Evolutionary conservation across 1,140 invertebrate species (phyloP).

Genomic region (Cepaea nemoralis): DNA sequence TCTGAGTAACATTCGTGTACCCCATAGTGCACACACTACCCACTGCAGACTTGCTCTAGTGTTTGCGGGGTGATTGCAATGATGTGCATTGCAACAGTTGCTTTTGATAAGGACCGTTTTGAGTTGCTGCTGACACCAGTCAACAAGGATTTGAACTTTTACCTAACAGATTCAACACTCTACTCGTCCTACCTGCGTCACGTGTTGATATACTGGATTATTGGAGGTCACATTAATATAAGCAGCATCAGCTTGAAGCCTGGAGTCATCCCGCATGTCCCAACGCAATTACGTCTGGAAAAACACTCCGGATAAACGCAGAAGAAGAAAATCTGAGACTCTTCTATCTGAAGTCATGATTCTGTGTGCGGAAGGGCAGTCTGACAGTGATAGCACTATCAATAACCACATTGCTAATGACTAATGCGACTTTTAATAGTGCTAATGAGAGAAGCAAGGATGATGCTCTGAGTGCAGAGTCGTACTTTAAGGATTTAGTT

Average conservation of each 20-base stretch:
- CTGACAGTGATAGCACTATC: not conserved
- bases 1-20: conserved; percentile 24
- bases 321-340: not conserved
- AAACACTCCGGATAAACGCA: not conserved
- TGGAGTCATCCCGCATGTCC: not conserved
- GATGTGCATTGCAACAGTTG: conserved; percentile 30
- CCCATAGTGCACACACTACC: conserved; percentile 34
- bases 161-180: conserved; percentile 29
- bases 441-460: conserved; percentile 4
- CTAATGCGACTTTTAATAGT: conserved; percentile 2
- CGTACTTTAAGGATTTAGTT: conserved; percentile 12
- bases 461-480: conserved; percentile 6
- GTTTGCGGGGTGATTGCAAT: conserved; percentile 36
- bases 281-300: not conserved
- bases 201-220: conserved; percentile 32
- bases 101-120: conserved; percentile 32
- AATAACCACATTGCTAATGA: not conserved
- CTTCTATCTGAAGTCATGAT: conserved; percentile 11
- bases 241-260: conserved; percentile 26
- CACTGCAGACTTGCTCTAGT: conserved; percentile 35
- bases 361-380: not conserved
- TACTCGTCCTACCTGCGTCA: conserved; percentile 34
- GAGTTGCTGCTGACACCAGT: conserved; percentile 21
- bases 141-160: conserved; percentile 22
- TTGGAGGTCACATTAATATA: conserved; percentile 26